These are phyloP conservation scores for Galagoides demidoff DNA, from an alignment of 2,797 vertebrate genomes.

Conservation along the genomic window DNA sequence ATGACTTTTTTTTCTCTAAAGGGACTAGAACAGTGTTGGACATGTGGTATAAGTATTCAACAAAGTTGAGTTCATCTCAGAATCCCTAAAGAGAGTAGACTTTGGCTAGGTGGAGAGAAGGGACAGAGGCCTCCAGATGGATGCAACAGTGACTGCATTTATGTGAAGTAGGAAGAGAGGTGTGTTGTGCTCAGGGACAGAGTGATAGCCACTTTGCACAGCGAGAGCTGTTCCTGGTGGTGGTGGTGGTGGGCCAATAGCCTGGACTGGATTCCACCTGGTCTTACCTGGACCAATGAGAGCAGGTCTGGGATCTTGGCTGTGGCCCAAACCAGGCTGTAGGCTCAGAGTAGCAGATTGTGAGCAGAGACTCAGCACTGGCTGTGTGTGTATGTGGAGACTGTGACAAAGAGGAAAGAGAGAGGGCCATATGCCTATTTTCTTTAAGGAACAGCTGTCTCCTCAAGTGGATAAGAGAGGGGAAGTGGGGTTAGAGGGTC, in stretches of 20 bases:
- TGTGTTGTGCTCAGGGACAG: neutral
- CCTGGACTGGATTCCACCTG: neutral
- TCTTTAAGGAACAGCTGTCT: constrained; percentile 59
- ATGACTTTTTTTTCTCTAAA: neutral
- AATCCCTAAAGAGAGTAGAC: neutral
- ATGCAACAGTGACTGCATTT: rapidly evolving
- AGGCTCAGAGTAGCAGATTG: neutral
- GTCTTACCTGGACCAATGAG: neutral
- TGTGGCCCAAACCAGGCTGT: neutral
- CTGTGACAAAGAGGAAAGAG: neutral
- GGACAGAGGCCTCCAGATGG: neutral
- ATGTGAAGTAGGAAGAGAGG: neutral
- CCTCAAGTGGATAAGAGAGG: neutral
- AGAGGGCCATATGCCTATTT: constrained; percentile 49
- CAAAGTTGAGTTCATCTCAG: neutral
- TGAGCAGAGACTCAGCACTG: neutral
- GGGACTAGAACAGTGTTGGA: neutral
- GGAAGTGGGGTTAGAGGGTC: neutral
- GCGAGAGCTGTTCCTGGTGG: too few relatives aligned
- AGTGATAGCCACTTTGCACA: rapidly evolving
- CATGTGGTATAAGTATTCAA: neutral
- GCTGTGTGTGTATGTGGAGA: neutral
- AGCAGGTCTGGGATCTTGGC: neutral
- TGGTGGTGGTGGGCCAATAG: neutral
- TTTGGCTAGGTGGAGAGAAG: neutral